Base-by-base conservation (phyloP, 2,797 vertebrate species). In the Perodicticus potto region DNA sequence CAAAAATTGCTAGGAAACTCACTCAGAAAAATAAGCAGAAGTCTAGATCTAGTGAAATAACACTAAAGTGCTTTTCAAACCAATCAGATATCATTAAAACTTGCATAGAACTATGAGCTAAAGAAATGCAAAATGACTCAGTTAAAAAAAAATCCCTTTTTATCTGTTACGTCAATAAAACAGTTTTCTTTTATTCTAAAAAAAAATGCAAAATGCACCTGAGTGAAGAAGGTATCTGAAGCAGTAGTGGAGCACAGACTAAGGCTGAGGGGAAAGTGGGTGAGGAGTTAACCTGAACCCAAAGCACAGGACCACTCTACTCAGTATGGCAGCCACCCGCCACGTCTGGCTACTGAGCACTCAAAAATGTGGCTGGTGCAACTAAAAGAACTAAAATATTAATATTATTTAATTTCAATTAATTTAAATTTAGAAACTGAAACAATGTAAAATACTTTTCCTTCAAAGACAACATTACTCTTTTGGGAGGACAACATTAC, bases 401-500 rank as follows among this genome's bases (percentile, higher is more conserved):
- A 67, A 37, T 55, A 70, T 22, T 13, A 67, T 10, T 93, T 74
- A 22, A 74, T 80, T 89, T 76, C 11, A 43, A 20, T 82, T 55
- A 40, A 92, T 67, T 87, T 80, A 45, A 86, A 85, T 89, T 89
- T 80, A 89, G 59, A 67, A 93, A 86, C 49, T 43, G 14, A 93
- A 92, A 49, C 19, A 29, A 61, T 17, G 2, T 34, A 70, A 93
- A 89, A 80, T 76, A 37, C 77, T 83, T 86, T 86, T 76, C 69
- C 37, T 59, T 59, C 69, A 86, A 83, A 67, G 61, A 74, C 17
- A 78, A 84, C 17, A 63, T 84, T 40, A 80, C 3, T 73, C 34
- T 70, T 81, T 92, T 34, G 25, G 23, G 16, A 89, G 5, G 37
- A 57, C 65, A 12, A n/a, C 0, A 29, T 86, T 88, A 93, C 53